Conservation (phyloP, 2,113 vertebrate species). For the Pristiophorus japonicus region DNA sequence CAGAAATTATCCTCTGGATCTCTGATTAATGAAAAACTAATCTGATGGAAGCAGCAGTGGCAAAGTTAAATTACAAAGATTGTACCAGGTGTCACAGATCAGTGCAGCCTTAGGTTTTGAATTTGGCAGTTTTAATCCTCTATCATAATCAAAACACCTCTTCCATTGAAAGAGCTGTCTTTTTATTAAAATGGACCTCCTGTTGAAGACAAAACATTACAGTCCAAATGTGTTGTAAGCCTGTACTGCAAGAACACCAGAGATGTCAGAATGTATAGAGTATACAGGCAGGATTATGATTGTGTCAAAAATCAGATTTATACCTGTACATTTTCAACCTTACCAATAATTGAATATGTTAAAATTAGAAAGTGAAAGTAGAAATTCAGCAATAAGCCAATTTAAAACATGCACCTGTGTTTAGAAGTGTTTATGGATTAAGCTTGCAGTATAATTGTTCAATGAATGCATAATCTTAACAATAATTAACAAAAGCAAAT, state of each 20-base stretch:
- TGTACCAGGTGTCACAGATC: neutral
- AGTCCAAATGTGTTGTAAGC: neutral
- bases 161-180: neutral
- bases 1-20: neutral
- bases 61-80: neutral
- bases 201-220: neutral
- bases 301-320: neutral
- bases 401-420: neutral
- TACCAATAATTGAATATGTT: neutral
- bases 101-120: neutral
- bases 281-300: neutral
- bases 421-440: neutral
- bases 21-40: neutral
- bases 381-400: neutral
- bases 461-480: neutral
- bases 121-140: neutral
- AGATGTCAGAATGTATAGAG: neutral
- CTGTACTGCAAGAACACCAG: neutral
- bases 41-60: neutral
- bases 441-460: neutral
- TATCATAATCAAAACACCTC: neutral
- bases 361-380: neutral
- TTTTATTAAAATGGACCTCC: neutral
- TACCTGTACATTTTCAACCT: neutral
- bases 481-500: slow-evolving; percentile 26